A percentile compares a stretch with the other conserved stretches of the same genome.
phyloP scores from a whole-genome alignment of 2,113 vertebrate species.

The Chaetodon trifascialis region DNA sequence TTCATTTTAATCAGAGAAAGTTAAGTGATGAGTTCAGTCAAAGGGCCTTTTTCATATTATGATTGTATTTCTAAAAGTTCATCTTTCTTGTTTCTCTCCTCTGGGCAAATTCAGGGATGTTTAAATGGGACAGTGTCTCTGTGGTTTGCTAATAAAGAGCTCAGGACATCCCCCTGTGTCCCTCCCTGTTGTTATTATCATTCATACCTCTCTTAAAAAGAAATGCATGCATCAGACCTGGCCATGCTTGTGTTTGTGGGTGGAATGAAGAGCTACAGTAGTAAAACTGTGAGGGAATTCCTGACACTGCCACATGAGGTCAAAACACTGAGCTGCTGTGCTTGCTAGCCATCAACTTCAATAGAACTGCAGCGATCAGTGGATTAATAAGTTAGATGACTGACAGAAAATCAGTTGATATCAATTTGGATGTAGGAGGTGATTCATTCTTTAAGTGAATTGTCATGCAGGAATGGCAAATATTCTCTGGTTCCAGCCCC shows the following conservation, averaged over 20 bases:
- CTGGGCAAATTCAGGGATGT: background rate
- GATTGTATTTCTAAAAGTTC: background rate
- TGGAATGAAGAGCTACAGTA: background rate
- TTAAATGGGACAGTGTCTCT: slow-evolving; percentile 22
- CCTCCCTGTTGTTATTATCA: slow-evolving; percentile 10
- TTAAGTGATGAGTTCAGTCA: background rate
- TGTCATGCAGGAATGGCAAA: background rate
- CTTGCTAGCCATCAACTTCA: background rate
- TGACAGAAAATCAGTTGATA: too few relatives aligned
- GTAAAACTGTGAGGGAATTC: background rate
- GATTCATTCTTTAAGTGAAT: background rate
- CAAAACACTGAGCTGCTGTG: background rate
- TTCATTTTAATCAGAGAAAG: slow-evolving; percentile 37
- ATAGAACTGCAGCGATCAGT: background rate
- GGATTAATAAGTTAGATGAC: background rate
- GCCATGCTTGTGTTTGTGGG: background rate
- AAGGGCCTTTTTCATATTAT: background rate
- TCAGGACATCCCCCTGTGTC: slow-evolving; percentile 18
- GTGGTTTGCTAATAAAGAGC: slow-evolving; percentile 38
- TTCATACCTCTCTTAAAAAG: background rate
- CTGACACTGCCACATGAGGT: too few relatives aligned
- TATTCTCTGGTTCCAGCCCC: background rate
- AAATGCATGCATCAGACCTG: slow-evolving; percentile 9
- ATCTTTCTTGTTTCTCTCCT: background rate
- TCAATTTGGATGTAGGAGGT: too few relatives aligned